These are phyloP conservation scores for Macrocentrus cingulum DNA, from an alignment of 1,140 invertebrate genomes.

Conservation along the genomic window DNA sequence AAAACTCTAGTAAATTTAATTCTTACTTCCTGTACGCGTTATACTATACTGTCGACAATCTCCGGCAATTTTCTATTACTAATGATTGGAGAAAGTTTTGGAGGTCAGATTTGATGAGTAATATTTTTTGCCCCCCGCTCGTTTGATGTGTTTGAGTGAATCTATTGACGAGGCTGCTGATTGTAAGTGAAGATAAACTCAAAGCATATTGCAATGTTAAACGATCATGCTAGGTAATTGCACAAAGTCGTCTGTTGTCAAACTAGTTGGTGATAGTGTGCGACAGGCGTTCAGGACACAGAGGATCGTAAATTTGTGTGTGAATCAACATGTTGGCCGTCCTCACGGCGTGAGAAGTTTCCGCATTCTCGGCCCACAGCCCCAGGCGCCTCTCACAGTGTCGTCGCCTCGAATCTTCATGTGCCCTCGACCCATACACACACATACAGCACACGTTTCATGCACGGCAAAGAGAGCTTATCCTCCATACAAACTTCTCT, in stretches of 20 bases:
- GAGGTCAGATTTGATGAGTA: too few species aligned
- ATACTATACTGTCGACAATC: too few species aligned
- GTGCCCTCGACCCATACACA: constrained; percentile 18
- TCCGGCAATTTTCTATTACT: too few species aligned
- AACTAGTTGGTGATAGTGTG: constrained; percentile 5
- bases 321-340: constrained; percentile 41
- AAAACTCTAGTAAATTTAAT: too few species aligned
- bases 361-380: constrained; percentile 57
- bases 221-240: too few species aligned
- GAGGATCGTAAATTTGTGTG: constrained; percentile 44
- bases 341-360: constrained; percentile 39
- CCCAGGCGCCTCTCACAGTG: constrained; percentile 40
- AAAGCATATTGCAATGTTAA: too few species aligned
- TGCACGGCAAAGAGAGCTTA: constrained; percentile 6
- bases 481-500: constrained; percentile 4
- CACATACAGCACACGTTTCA: background rate
- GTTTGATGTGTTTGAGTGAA: too few species aligned
- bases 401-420: constrained; percentile 30
- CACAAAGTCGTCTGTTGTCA: background rate
- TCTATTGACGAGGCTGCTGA: too few species aligned
- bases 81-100: too few species aligned
- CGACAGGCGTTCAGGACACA: background rate
- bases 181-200: too few species aligned
- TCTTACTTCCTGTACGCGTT: too few species aligned
- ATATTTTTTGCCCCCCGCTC: too few species aligned